Conservation (phyloP, 2,797 vertebrate genomes). For the Ptychobarbus kaznakovi region DNA sequence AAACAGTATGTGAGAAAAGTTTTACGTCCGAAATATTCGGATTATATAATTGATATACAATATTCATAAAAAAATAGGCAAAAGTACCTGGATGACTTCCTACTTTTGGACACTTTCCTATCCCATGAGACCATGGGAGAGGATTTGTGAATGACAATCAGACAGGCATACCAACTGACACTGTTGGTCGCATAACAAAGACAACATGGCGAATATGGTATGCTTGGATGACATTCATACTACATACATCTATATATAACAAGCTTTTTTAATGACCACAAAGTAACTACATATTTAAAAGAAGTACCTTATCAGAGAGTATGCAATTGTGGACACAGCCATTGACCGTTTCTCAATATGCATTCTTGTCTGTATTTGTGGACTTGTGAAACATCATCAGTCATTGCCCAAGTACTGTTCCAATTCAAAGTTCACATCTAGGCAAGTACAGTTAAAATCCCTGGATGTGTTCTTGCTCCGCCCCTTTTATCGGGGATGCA, state of each 20-base stretch:
- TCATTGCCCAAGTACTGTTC: too few species aligned
- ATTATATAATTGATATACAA: too few species aligned
- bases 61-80: background rate
- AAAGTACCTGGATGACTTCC: background rate
- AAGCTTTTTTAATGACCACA: background rate
- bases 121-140: background rate
- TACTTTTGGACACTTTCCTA: background rate
- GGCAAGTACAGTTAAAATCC: too few species aligned
- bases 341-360: too few species aligned
- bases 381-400: too few species aligned
- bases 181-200: background rate
- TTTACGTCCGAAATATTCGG: background rate
- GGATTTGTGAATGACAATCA: background rate
- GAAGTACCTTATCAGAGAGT: background rate
- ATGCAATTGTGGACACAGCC: background rate
- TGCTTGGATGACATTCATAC: background rate
- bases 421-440: too few species aligned
- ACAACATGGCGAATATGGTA: background rate
- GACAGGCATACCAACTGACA: background rate
- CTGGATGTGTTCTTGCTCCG: too few species aligned
- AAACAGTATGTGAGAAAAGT: background rate
- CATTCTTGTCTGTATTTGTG: too few species aligned
- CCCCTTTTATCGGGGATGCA: too few species aligned
- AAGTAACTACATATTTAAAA: background rate
- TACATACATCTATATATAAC: background rate